Base-by-base conservation (phyloP, 2,888 invertebrate genomes). In the Poecilus cupreus region DNA sequence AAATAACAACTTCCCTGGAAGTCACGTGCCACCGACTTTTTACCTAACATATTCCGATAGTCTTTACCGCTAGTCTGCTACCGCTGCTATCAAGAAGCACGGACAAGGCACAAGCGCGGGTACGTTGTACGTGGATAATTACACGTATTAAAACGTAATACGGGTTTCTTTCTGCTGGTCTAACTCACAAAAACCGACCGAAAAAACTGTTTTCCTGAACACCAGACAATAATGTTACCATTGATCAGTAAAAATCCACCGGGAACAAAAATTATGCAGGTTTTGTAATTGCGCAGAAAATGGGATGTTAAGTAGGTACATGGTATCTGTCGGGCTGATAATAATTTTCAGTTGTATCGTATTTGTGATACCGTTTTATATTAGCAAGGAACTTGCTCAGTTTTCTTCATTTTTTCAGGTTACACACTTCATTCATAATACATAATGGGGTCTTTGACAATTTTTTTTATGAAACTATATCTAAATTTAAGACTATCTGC, bases 111-210 rank as follows among this genome's bases (percentile, higher is more conserved):
- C 64, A 32, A 68, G 64, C 37, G 37, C 64, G 64, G 13, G 64
- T 26, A 60, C 26, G 51, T 72, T 43, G 75, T 54, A 76, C 76
- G 76, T 54, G 37, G 76, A 72, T 76, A 76, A 76, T 76, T 54
- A 76, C 76, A 76, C 26, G 51, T 76, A 76, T 57, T 76, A 54
- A 54, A 26, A 51, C 24, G 54, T 49, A 51, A 75, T 24, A 75
- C 54, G 18, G 57, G 76, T 18, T 57, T 37, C 57, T 54, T 54
- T 18, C 37, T 13, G 18, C 39, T 22, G 11, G 10, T 22, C 24
- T 22, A 13, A 72, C 43, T 24, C 20, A 43, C 72, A 72, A 72
- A 72, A 72, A 72, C 72, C 24, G n/a, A 51, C 3, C 20, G 22
- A 46, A 72, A 72, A 72, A 72, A 32, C 60, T 22, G 32, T 18